A percentile compares a stretch with the other conserved stretches of the same genome.
Conservation (phyloP, 2,888 invertebrate species). For the Drosophila mayaguana region DNA sequence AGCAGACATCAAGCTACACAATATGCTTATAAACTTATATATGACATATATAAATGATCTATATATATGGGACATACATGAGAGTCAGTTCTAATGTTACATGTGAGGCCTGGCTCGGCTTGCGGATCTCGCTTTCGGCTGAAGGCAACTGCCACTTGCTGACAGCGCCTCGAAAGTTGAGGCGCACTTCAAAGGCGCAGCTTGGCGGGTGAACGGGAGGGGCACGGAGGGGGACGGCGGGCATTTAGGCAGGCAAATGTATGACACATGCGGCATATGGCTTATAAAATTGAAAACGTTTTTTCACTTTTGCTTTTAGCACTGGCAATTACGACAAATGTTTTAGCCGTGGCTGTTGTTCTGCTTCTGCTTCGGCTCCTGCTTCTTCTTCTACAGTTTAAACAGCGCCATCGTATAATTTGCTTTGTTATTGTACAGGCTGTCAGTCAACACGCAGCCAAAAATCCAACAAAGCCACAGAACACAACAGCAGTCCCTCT, state of each 20-base stretch:
- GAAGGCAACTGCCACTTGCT: conserved; percentile 39
- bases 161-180: conserved; percentile 41
- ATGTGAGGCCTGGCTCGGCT: not conserved
- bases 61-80: not conserved
- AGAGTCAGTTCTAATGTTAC: conserved; percentile 12
- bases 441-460: conserved; percentile 28
- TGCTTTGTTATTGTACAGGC: conserved; percentile 17
- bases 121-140: conserved; percentile 4
- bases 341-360: not conserved
- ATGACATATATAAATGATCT: not conserved
- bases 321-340: conserved; percentile 46
- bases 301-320: conserved; percentile 34
- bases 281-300: not conserved
- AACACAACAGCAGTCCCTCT: not conserved
- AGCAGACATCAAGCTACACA: not conserved
- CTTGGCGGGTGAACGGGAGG: not conserved
- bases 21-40: not conserved
- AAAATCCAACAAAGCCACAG: conserved; percentile 12
- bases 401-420: not conserved
- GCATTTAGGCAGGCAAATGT: conserved; percentile 26
- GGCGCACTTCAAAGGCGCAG: conserved; percentile 10
- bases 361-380: not conserved
- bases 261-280: conserved; percentile 62
- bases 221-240: not conserved
- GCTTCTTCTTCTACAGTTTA: not conserved